phyloP scores from a whole-genome alignment of 2,888 invertebrate genomes.

The Micoletzkya japonica region DNA sequence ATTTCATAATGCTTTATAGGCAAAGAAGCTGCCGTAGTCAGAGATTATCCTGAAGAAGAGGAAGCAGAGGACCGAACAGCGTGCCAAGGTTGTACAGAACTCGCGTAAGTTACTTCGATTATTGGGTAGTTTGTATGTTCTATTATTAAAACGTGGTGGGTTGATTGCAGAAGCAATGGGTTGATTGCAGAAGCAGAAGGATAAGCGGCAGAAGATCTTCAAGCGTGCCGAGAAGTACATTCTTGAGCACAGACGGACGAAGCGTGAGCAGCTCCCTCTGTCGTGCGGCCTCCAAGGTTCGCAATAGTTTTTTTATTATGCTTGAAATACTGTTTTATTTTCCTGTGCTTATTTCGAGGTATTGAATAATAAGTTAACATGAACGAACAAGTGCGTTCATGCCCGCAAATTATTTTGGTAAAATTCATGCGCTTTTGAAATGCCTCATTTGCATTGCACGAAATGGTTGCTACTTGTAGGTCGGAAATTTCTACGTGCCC shows the following conservation, averaged over 20 bases:
- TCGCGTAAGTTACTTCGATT: conserved; percentile 43
- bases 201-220: conserved; percentile 85
- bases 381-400: too few species aligned
- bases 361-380: too few species aligned
- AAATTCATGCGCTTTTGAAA: too few species aligned
- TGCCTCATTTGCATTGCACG: too few species aligned
- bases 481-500: conserved; percentile 94
- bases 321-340: too few species aligned
- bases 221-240: conserved; percentile 94
- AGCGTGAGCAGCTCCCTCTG: conserved; percentile 79
- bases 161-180: neutral
- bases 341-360: too few species aligned
- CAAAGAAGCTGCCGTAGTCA: conserved; percentile 80
- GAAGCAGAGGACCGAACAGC: conserved; percentile 80
- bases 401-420: too few species aligned
- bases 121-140: neutral
- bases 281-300: conserved; percentile 74
- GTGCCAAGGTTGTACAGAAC: conserved; percentile 64
- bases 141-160: too few species aligned
- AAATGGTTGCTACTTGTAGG: too few species aligned
- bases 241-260: conserved; percentile 87
- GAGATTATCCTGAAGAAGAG: conserved; percentile 93
- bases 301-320: neutral
- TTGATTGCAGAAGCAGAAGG: conserved; percentile 67
- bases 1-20: conserved; percentile 33